Base-by-base conservation (phyloP, 2,888 invertebrate species). In the Rhagium mordax region DNA sequence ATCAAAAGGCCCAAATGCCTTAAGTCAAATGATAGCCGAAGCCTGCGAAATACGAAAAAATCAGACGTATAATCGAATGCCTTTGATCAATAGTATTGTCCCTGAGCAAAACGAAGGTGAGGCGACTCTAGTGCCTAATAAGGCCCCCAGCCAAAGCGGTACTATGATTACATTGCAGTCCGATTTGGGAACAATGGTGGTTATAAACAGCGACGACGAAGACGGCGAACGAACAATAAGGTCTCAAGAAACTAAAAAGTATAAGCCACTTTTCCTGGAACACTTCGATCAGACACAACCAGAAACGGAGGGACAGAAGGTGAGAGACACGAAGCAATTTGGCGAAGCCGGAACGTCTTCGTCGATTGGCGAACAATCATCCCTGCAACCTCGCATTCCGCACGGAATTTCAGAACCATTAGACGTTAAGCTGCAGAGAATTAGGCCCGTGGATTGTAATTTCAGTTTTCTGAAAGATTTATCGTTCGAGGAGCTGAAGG, bases 221-320 rank as follows among this genome's bases (percentile, higher is more conserved):
- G 92, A 93, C 1, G 95, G 96, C 85, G 95, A 94, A 81, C 95
- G 95, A 76, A 98, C 98, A 20, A 98, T 98, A 80, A 95, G 95
- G 5, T 95, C 94, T 84, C 95, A 96, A 86, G 91, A 92, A 13
- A 93, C 92, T 69, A 93, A 94, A 84, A 96, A 96, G 81, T 97
- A 98, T 89, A 92, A 98, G 75, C 98, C 98, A 48, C 91, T 96
- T 83, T 98, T 97, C 89, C 90, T 98, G 78, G 98, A 98, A 85
- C 98, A 98, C 88, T 98, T 98, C 87, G 98, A 98, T 86, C 95
- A 96, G 86, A 97, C 97, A 85, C 96, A 98, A 85, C 91, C 80
- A 4, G 82, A 84, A 73, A 74, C 77, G 55, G 70, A 81, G 71
- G 78, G 71, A 8, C 71, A 72, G 41, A 68, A 68, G 18, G 72